Base-by-base conservation (phyloP, 1,140 invertebrate genomes). In the Pseudomyrmex flavicornis region DNA sequence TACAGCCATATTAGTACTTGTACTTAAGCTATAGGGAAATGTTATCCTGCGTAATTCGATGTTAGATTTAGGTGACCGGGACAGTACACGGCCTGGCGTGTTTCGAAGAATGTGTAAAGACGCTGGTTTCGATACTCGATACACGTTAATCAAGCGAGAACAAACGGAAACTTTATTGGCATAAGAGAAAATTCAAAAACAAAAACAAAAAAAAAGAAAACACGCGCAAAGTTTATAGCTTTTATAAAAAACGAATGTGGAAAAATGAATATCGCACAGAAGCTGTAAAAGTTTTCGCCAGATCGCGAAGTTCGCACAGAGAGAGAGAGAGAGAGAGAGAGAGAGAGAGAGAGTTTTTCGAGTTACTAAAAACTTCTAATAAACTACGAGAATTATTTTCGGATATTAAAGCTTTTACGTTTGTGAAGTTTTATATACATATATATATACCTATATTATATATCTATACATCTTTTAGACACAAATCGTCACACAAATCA, bases 1-100 rank as follows among this genome's bases (percentile, higher is more conserved):
- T 90, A 89, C 91, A 92, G 89, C 88, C 87, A 85, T 91, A 80
- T 90, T 90, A 92, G 88, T 90, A 91, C 88, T 35, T 92, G 90
- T 91, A 91, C 90, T 88, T 91, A 90, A 89, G 86, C 91, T 92
- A 35, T 35, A 91, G 88, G 72, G 84, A 86, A 86, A 86, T 90
- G 90, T 91, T 91, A 85, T 89, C 87, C 87, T 91, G 84, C 86
- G 74, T 89, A 89, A 85, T 86, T 92, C 86, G 87, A 50, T 92
- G 91, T 92, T 92, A 92, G 91, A 75, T 87, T 88, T 90, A 91
- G 88, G 83, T 84, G 89, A 86, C 80, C 85, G 88, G 87, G 88
- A 83, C 70, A 90, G 86, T 90, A 88, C 86, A 89, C 90, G 87
- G 86, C 85, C 83, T 35, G 35, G 5, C 35, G 35, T 35, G 35